These are phyloP conservation scores for Leptinotarsa lineolata DNA, from an alignment of 1,140 invertebrate genomes.

Conservation along the genomic window DNA sequence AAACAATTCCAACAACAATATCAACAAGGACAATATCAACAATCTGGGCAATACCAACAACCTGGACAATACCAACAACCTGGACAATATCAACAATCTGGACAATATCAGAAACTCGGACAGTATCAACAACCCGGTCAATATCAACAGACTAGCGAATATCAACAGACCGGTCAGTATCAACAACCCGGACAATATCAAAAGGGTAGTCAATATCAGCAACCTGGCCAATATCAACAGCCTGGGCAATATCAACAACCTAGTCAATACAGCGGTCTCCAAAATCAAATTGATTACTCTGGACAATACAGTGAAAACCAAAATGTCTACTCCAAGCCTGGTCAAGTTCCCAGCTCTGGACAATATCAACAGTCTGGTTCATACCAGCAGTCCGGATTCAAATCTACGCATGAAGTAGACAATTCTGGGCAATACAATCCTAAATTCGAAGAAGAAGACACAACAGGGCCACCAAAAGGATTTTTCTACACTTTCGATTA, in stretches of 20 bases:
- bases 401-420: conserved; percentile 21
- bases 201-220: conserved; percentile 6
- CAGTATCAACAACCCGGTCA: conserved; percentile 5
- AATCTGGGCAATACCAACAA: neutral
- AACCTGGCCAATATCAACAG: neutral
- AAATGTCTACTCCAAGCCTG: conserved; percentile 11
- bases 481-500: conserved; percentile 71
- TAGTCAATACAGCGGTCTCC: conserved; percentile 11
- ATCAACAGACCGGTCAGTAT: conserved; percentile 17
- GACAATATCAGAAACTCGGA: neutral
- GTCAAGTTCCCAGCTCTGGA: conserved; percentile 8
- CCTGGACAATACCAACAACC: neutral
- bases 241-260: conserved; percentile 12
- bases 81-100: conserved; percentile 20
- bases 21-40: neutral
- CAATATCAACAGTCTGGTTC: conserved; percentile 21
- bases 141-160: conserved; percentile 7
- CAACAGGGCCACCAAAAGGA: conserved; percentile 64
- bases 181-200: conserved; percentile 19
- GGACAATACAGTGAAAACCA: conserved; percentile 31
- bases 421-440: conserved; percentile 28
- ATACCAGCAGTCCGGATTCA: conserved; percentile 1
- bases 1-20: conserved; percentile 33
- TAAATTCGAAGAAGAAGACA: conserved; percentile 50
- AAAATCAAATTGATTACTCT: conserved; percentile 31